phyloP scores from a whole-genome alignment of 35 echinoderm and acorn worm genomes.

The Stichopus chloronotus region DNA sequence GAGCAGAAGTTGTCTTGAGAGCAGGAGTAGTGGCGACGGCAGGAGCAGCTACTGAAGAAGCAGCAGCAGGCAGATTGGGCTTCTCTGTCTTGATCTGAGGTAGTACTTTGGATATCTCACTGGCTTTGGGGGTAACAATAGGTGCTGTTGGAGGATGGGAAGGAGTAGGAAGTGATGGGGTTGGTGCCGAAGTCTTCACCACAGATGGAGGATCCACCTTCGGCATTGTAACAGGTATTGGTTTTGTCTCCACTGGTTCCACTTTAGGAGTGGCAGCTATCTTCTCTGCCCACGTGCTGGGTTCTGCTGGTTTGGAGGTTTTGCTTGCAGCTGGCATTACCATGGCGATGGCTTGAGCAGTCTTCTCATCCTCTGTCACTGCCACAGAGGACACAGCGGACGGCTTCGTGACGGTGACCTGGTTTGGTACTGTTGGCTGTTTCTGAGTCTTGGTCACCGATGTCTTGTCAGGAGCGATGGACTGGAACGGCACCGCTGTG shows the following conservation, averaged over 20 bases:
- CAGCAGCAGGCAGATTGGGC: neutral
- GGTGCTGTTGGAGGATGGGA: neutral
- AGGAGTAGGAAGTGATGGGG: neutral
- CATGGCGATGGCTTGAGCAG: neutral
- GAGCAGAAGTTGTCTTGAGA: neutral
- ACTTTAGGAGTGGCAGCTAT: neutral
- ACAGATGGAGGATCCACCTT: conserved; percentile 23
- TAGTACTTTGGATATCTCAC: neutral
- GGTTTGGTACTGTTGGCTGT: conserved; percentile 27
- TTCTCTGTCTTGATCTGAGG: conserved; percentile 22
- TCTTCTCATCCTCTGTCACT: neutral
- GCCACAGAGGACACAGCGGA: neutral
- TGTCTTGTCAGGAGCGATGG: neutral
- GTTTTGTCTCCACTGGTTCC: conserved; percentile 7
- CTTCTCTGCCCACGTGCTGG: conserved; percentile 10
- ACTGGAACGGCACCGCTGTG: conserved; percentile 26
- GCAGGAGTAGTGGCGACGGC: neutral
- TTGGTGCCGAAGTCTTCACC: neutral
- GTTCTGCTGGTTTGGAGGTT: conserved; percentile 45
- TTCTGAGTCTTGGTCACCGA: conserved; percentile 13
- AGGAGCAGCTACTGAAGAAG: neutral
- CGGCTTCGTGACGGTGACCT: neutral
- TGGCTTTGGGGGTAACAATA: conserved; percentile 8
- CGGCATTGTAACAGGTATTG: neutral
- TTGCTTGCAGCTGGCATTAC: conserved; percentile 35